Evolutionary conservation across 2,113 vertebrate species (phyloP), one percentile per base, ranked within the genome.

Genomic region (Callorhinus ursinus): DNA sequence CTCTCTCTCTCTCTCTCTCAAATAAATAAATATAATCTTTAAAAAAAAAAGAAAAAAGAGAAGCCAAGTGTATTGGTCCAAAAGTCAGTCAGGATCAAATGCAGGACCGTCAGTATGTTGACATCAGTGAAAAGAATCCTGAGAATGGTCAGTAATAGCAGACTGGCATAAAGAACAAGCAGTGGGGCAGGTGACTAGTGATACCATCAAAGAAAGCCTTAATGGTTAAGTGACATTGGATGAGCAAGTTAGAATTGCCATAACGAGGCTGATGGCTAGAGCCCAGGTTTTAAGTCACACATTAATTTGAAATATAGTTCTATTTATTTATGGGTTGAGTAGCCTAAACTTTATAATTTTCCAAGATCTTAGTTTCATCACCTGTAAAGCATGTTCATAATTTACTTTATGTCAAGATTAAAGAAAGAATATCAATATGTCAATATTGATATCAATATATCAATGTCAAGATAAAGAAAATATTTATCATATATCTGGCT

Each of bases 121-220:
- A 84, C 11, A 5, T 91, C 13, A 46, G 7, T 42, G 18, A n/a
- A 59, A 92, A 49, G 11, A 81, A 33, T 53, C 0, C 15, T 71
- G 3, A 74, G 13, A 67, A 55, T 39, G 39, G 19, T 59, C 13
- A 33, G 11, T 21, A 22, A 36, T 28, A 79, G 26, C 13, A 87
- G 24, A 2, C 0, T 82, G 24, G 2, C 10, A 2, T 13, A 21
- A 42, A 59, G 18, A 87, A 2, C 4, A 92, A 81, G 7, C 7
- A n/a, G 36, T 7, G 14, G 24, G n/a, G 12, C 3, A 51, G 8
- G 16, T 16, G 5, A 0, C 13, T 46, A 10, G 0, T 57, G 12
- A 22, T 14, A 7, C 19, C 10, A 49, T 19, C 8, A 63, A 82
- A 92, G 13, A 4, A 39, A 12, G 1, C 28, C 36, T 77, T 14